Base-by-base conservation (phyloP, 1,140 invertebrate species). In the Frieseomelitta varia region DNA sequence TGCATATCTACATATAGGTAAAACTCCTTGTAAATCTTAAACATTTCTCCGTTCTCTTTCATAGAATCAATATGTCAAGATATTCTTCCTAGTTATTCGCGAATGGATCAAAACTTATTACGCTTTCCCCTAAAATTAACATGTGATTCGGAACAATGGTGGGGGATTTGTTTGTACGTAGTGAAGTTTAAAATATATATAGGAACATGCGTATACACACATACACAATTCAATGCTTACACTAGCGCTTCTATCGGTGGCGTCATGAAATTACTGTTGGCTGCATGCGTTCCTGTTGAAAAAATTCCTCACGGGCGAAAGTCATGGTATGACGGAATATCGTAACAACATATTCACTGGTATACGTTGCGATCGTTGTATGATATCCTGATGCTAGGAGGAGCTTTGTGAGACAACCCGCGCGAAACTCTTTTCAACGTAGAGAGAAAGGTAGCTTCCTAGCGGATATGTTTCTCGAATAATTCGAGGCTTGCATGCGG, bases 301-400 rank as follows among this genome's bases (percentile, higher is more conserved):
- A 95, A 95, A 95, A 94, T 95, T 95, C 94, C 94, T 95, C 94
- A 93, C 92, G 93, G 93, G 93, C 94, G 93, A 94, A 93, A 94
- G 93, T 94, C 93, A 93, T 93, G 93, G 92, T 92, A 94, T 93
- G 91, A 94, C 91, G 91, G 91, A 92, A 92, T 91, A 92, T 91
- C 86, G 90, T 85, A 89, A 91, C 84, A 87, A 84, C 78, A 14
- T 51, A 69, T 65, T 55, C 19, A 12, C 65, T 30, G 21, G 65
- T 58, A 11, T 39, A n/a, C n/a, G 27, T 39, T 53, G 47, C 73
- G 21, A 58, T n/a, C 51, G 6, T 12, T 72, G 81, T 76, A 89
- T 95, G 91, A 56, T 89, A 53, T 81, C 94, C 93, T 93, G 91
- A 81, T 93, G 87, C 79, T 79, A 94, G 94, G 94, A 94, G 94